These are phyloP conservation scores for Desmodus rotundus DNA, from an alignment of 2,113 vertebrate species.

Conservation along the genomic window DNA sequence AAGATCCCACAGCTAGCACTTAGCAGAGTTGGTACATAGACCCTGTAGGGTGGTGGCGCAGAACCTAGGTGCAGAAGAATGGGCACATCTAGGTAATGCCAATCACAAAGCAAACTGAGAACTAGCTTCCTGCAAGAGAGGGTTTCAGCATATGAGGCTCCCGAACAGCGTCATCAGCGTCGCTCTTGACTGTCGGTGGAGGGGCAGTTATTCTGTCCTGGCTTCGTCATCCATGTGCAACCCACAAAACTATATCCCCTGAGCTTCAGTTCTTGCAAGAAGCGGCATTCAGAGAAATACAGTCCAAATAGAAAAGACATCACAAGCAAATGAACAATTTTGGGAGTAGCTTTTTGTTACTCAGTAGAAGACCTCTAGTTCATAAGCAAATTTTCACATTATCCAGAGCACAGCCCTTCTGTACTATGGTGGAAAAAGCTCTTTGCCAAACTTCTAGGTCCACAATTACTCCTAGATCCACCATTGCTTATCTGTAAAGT, in stretches of 20 bases:
- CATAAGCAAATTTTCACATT: background rate
- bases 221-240: background rate
- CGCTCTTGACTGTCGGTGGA: accelerated
- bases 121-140: background rate
- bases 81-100: background rate
- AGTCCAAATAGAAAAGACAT: background rate
- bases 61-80: background rate
- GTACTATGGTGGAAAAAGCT: background rate
- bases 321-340: background rate
- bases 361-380: background rate
- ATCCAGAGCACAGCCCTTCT: background rate
- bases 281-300: background rate
- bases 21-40: background rate
- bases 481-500: background rate
- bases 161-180: background rate
- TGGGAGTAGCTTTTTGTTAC: background rate
- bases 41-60: background rate
- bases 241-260: background rate
- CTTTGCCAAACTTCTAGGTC: background rate
- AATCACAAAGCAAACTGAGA: background rate
- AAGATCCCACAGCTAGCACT: background rate
- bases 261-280: background rate
- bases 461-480: background rate
- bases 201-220: too few species aligned
- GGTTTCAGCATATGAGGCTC: background rate